Percentiles rank a stretch among this genome's conserved stretches.
phyloP scores from a whole-genome alignment of 2,113 vertebrate species.

The Peromyscus polionotus region DNA sequence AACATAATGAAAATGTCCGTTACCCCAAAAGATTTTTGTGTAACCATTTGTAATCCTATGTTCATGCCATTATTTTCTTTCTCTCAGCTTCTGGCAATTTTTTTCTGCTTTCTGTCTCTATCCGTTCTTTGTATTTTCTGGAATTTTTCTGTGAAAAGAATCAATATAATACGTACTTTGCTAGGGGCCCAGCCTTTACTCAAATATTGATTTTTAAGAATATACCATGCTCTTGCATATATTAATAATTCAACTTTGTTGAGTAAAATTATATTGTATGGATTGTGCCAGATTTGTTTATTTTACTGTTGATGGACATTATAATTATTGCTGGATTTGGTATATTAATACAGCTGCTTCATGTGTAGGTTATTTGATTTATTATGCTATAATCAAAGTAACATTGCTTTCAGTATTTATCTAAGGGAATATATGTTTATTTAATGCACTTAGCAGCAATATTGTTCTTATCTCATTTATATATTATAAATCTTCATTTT shows the following conservation, averaged over 20 bases:
- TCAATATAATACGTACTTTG: neutral
- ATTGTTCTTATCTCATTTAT: neutral
- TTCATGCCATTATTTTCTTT: neutral
- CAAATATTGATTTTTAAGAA: constrained; percentile 13
- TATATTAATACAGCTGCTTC: neutral
- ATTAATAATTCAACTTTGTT: neutral
- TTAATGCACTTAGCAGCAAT: neutral
- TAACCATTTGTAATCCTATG: neutral
- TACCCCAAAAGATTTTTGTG: neutral
- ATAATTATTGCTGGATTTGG: constrained; percentile 2
- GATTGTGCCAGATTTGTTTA: neutral
- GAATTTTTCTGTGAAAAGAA: neutral
- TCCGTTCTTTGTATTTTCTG: constrained; percentile 53
- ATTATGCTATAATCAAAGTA: neutral
- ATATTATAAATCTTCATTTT: neutral
- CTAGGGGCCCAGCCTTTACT: neutral
- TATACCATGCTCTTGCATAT: neutral
- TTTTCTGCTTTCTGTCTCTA: neutral
- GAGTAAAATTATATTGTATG: neutral
- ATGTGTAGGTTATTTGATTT: neutral
- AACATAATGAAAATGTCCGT: neutral
- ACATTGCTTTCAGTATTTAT: neutral
- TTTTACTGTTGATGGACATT: neutral
- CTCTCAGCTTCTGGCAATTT: neutral
- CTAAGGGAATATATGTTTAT: neutral